These are phyloP conservation scores for Cephus spinipes DNA, from an alignment of 2,888 invertebrate species.

Conservation along the genomic window DNA sequence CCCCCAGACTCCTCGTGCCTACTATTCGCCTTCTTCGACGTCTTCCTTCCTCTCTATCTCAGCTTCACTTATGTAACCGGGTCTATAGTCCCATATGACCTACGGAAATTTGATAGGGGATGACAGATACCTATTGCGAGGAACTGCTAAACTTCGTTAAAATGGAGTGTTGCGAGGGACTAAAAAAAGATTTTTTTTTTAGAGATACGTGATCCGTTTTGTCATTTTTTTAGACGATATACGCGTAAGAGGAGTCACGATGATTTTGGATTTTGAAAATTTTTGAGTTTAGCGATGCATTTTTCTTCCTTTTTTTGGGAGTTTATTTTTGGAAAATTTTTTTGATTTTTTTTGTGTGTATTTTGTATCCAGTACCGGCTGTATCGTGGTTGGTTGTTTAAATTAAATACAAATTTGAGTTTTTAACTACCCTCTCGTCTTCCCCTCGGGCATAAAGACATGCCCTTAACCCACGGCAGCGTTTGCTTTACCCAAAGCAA, in stretches of 20 bases:
- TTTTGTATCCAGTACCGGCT: too few relatives aligned
- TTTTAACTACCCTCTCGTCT: neutral
- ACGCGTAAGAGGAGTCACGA: neutral
- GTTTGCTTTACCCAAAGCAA: conserved; percentile 19
- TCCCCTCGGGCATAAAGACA: neutral
- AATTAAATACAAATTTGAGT: neutral
- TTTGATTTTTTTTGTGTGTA: neutral
- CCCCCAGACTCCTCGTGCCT: neutral
- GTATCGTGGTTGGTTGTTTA: neutral
- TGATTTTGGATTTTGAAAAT: too few relatives aligned
- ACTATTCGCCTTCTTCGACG: neutral
- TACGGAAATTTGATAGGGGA: conserved; percentile 5
- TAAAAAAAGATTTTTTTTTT: neutral
- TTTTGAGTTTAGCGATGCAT: too few relatives aligned
- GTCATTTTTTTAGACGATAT: neutral
- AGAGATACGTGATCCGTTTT: neutral
- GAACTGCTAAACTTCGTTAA: neutral
- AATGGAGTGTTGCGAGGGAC: neutral
- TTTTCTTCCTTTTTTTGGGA: too few relatives aligned
- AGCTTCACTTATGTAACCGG: neutral
- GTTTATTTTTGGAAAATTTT: too few relatives aligned
- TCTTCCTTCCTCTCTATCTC: neutral
- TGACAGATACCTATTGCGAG: neutral
- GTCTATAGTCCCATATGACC: neutral
- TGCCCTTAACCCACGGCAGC: neutral